Evolutionary conservation across 2,888 invertebrate genomes (phyloP).

Genomic region (Drosophila putrida): DNA sequence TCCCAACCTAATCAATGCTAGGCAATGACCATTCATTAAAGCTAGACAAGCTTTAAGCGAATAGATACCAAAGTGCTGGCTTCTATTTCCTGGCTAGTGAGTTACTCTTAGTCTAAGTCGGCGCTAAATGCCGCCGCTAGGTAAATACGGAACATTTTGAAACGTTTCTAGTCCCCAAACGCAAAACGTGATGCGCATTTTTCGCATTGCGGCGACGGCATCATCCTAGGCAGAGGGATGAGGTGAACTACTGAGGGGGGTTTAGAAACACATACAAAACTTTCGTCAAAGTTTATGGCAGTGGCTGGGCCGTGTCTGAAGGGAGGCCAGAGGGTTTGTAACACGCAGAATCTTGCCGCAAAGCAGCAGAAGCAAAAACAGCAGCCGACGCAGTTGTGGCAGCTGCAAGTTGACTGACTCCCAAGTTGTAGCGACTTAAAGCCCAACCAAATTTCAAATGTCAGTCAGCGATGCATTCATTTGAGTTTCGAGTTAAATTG

Average conservation of each 20-base stretch:
- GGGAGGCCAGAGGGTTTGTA: slow-evolving; percentile 1
- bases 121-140: slow-evolving; percentile 71
- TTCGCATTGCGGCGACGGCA: slow-evolving; percentile 64
- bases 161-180: slow-evolving; percentile 64
- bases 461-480: slow-evolving; percentile 57
- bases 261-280: slow-evolving; percentile 58
- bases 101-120: slow-evolving; percentile 53
- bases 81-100: slow-evolving; percentile 23
- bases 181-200: slow-evolving; percentile 81
- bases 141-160: slow-evolving; percentile 64
- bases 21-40: slow-evolving; percentile 48
- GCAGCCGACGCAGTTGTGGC: slow-evolving; percentile 6
- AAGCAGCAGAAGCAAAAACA: slow-evolving; percentile 1
- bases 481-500: slow-evolving; percentile 68
- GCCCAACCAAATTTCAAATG: slow-evolving; percentile 56
- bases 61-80: slow-evolving; percentile 1
- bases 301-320: slow-evolving; percentile 12
- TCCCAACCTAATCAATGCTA: not conserved
- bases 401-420: slow-evolving; percentile 35
- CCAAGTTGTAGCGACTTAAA: slow-evolving; percentile 47
- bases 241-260: slow-evolving; percentile 1
- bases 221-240: slow-evolving; percentile 1
- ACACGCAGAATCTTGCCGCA: slow-evolving; percentile 39
- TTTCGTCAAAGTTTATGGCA: slow-evolving; percentile 72
- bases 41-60: slow-evolving; percentile 8